Evolutionary conservation across 2,797 vertebrate genomes (phyloP).

Genomic region (Argya squamiceps): DNA sequence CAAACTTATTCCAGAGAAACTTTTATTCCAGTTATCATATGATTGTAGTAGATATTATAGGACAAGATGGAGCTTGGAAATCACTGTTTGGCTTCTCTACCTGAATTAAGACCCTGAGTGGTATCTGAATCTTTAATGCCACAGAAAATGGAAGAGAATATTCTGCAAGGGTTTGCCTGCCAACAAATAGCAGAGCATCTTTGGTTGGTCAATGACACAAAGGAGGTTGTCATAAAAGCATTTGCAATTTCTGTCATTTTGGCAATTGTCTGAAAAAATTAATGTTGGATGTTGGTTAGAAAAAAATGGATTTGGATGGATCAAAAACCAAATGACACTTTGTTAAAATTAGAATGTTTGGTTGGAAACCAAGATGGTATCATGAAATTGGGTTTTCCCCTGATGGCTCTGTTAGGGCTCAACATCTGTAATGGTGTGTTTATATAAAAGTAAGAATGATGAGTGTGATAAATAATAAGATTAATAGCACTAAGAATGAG

Average conservation of each 20-base stretch:
- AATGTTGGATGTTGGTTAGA: not conserved
- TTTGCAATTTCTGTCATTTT: not conserved
- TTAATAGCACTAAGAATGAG: not conserved
- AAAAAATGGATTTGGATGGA: not conserved
- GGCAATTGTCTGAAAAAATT: not conserved
- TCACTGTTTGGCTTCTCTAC: not conserved
- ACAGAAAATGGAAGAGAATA: not conserved
- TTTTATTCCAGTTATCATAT: not conserved
- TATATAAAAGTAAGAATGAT: not conserved
- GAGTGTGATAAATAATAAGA: not conserved
- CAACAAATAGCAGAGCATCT: not conserved
- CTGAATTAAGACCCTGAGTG: not conserved
- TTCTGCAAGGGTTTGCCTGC: not conserved
- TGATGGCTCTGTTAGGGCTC: not conserved
- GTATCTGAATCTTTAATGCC: not conserved
- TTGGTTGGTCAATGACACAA: not conserved
- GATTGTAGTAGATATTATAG: not conserved
- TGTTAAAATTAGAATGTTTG: not conserved
- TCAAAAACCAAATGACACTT: not conserved
- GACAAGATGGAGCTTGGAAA: not conserved
- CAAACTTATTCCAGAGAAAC: fast-evolving
- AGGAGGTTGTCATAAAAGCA: not conserved
- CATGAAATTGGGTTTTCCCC: not conserved
- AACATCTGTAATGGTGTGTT: fast-evolving
- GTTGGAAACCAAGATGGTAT: not conserved